Evolutionary conservation across 2,797 vertebrate species (phyloP), one percentile per base, ranked within the genome.

Genomic region (Galaxias olidus): DNA sequence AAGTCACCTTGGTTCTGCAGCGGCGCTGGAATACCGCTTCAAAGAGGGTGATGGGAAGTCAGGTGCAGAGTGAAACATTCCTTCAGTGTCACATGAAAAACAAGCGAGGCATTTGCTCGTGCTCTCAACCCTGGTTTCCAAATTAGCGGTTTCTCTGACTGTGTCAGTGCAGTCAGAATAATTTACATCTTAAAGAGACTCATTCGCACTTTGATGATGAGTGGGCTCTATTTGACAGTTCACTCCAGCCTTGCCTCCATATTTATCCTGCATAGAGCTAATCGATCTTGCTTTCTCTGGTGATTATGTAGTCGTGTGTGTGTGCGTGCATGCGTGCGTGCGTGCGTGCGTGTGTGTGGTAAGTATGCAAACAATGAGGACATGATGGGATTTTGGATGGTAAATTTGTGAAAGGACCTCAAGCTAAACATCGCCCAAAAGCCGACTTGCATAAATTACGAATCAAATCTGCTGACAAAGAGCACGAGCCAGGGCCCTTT

Each of bases 191-290:
- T 73, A 78, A 82, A 82, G 68, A 20, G 52, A 81, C 80, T 71
- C 30, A 30, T 6, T 30, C 30, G 6, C 30, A 30, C 83, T 79
- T 74, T 76, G 71, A 77, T 79, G 79, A 82, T 75, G 74, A 78
- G 77, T 71, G 68, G 78, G 86, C 85, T 77, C 78, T 77, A 79
- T 87, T 74, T 84, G 79, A 86, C 75, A 65, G 72, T 81, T 86
- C 84, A 81, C 73, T 77, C 75, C 72, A 76, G 74, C 63, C 71
- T 53, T 74, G 76, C 20, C 76, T 79, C 81, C 81, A 76, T 75
- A 87, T 90, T 89, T 83, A 89, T 91, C 85, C 86, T 79, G 72
- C 65, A 72, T 79, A 82, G 75, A 79, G 80, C 79, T 82, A 90
- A 91, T 91, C 86, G 89, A 86, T 88, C 82, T 84, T 48, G 72